These are phyloP conservation scores for Irena cyanogastra DNA, from an alignment of 2,113 vertebrate species.

Conservation along the genomic window DNA sequence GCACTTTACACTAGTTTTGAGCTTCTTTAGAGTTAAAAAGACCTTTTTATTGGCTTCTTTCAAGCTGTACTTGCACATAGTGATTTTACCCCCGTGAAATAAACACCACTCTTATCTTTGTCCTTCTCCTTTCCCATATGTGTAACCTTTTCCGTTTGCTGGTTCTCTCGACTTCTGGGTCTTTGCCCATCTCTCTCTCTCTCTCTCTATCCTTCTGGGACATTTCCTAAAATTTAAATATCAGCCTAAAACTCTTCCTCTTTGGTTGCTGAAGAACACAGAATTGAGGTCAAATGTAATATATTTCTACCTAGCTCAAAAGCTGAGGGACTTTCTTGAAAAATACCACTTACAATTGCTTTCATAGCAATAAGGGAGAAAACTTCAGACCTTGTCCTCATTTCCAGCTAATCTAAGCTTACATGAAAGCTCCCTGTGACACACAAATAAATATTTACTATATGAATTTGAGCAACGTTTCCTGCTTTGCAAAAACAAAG, in stretches of 20 bases:
- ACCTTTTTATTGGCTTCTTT: neutral
- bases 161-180: neutral
- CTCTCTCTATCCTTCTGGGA: neutral
- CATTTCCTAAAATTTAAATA: neutral
- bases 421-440: slow-evolving; percentile 20
- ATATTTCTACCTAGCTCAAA: neutral
- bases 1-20: neutral
- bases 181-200: neutral
- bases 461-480: slow-evolving; percentile 6
- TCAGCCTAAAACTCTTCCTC: neutral
- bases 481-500: slow-evolving; percentile 44
- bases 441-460: slow-evolving; percentile 56
- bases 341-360: neutral
- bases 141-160: neutral
- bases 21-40: neutral
- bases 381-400: neutral
- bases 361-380: neutral
- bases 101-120: neutral
- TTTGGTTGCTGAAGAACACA: neutral
- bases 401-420: neutral
- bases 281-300: neutral
- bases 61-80: neutral
- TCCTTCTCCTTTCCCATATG: neutral
- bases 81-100: neutral
- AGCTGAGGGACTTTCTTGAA: neutral